Evolutionary conservation across 2,888 invertebrate genomes (phyloP), one percentile per base, ranked within the genome.

Genomic region (Drosophila flavopinicola): DNA sequence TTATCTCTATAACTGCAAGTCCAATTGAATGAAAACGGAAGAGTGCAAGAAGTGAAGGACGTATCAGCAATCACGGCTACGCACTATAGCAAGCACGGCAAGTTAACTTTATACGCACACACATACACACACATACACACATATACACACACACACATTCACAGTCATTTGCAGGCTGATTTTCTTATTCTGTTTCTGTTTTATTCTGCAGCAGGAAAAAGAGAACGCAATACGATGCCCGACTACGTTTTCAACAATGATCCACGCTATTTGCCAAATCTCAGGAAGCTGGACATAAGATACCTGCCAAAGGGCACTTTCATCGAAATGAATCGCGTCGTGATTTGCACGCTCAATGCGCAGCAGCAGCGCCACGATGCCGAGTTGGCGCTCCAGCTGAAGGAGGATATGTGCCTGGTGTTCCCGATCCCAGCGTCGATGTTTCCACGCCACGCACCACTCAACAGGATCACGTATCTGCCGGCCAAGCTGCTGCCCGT

Each of bases 231-330:
- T 30, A 1, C 1, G 2, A 0, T 11, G 20, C 20, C 44, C 1
- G 6, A 23, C 2, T 30, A 5, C 7, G 59, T 45, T n/a, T 7
- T 11, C 9, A 58, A 61, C 5, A 13, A 15, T n/a, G 27, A 30
- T 2, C 35, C 73, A 1, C 35, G 35, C 6, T 70, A 61, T 24
- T 20, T 75, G n/a, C 70, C 70, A 0, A 37, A 71, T 4, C 13
- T 71, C 1, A 9, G 3, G 6, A 1, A 4, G 0, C 10, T 71
- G n/a, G n/a, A n/a, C n/a, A n/a, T n/a, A n/a, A n/a, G n/a, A n/a
- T 1, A 7, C 6, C 1, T 10, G 24, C 24, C 10, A 29, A 27
- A 6, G 17, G 38, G 4, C 0, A 6, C 2, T 3, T 20, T 20
- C 27, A 15, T 51, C 13, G 11, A 15, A 3, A 4, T 23, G 20